Percentiles rank a stretch among this genome's conserved stretches.
These are phyloP conservation scores for Hyperoplus immaculatus DNA, from an alignment of 2,797 vertebrate species.

Conservation along the genomic window DNA sequence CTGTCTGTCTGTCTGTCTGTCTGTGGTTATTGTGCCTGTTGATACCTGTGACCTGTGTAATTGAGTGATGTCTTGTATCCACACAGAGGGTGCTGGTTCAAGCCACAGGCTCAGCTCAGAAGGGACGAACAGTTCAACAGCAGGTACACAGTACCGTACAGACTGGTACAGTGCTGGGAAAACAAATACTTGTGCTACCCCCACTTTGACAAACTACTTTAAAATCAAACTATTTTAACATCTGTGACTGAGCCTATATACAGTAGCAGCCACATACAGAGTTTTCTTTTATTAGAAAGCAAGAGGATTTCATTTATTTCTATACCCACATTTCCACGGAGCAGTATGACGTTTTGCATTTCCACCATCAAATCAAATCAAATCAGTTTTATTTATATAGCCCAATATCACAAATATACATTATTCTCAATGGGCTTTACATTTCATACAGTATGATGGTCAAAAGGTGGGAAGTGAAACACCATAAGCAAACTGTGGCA, in stretches of 20 bases:
- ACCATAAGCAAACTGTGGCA: too few relatives aligned
- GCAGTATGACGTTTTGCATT: too few relatives aligned
- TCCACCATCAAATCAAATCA: too few relatives aligned
- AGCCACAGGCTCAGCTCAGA: conserved; percentile 92
- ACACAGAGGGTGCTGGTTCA: conserved; percentile 96
- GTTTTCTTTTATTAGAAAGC: conserved; percentile 7
- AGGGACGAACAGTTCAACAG: conserved; percentile 93
- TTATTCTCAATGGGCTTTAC: too few relatives aligned
- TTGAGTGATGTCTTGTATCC: conserved; percentile 78
- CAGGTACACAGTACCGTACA: conserved; percentile 90
- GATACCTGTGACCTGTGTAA: conserved; percentile 73
- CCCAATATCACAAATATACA: too few relatives aligned
- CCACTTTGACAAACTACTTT: not conserved
- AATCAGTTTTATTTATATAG: too few relatives aligned
- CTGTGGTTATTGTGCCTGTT: not conserved
- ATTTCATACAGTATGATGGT: too few relatives aligned
- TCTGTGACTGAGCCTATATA: conserved; percentile 18
- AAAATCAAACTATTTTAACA: not conserved
- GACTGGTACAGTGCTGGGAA: conserved; percentile 73
- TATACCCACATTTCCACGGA: too few relatives aligned
- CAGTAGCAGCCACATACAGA: not conserved
- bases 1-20: conserved; percentile 46
- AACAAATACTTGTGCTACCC: conserved; percentile 41
- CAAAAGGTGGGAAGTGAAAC: too few relatives aligned
- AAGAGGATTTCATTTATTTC: not conserved